Conservation (phyloP, 2,888 invertebrate species). For the Mycalesis mineus region DNA sequence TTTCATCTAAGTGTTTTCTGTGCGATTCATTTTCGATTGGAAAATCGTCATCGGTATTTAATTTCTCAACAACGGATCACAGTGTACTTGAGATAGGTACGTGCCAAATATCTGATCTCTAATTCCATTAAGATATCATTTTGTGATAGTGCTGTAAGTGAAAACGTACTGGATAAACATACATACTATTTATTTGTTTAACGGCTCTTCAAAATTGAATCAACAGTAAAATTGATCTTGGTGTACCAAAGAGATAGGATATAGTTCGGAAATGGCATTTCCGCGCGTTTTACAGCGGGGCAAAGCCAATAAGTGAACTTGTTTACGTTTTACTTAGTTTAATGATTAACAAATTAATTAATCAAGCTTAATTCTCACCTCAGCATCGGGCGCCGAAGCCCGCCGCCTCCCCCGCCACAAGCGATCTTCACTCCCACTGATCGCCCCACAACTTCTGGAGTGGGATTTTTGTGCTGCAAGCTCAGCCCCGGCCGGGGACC, state of each 20-base stretch:
- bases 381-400: conserved; percentile 71
- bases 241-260: too few relatives aligned
- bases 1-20: not conserved
- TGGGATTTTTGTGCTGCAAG: conserved; percentile 88
- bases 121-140: not conserved
- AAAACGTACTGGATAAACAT: not conserved
- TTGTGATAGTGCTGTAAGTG: not conserved
- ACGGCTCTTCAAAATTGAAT: too few relatives aligned
- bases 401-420: conserved; percentile 68
- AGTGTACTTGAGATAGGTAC: not conserved
- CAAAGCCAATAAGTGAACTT: too few relatives aligned
- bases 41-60: not conserved
- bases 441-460: conserved; percentile 90
- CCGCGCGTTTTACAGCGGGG: too few relatives aligned
- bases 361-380: conserved; percentile 48
- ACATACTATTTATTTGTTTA: too few relatives aligned
- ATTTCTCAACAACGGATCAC: not conserved
- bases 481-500: conserved; percentile 90
- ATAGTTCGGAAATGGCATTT: too few relatives aligned
- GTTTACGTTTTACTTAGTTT: too few relatives aligned
- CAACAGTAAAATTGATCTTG: too few relatives aligned
- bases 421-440: conserved; percentile 83
- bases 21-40: not conserved
- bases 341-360: too few relatives aligned
- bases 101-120: too few relatives aligned